Evolutionary conservation across 2,797 vertebrate species (phyloP), one percentile per base, ranked within the genome.

Genomic region (Chloroceryle inda): DNA sequence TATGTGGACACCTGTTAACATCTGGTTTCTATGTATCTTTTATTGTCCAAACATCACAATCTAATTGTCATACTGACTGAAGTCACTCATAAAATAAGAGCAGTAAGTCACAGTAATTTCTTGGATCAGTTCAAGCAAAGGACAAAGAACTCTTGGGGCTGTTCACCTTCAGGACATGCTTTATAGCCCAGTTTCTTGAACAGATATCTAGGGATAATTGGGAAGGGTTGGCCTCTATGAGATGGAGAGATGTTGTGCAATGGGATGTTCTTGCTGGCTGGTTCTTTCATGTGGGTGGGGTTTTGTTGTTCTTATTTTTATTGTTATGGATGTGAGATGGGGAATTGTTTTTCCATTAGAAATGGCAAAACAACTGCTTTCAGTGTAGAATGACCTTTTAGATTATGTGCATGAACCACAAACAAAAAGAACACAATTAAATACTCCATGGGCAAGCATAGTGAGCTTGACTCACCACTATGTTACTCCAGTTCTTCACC

Each of bases 341-440:
- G 75, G 87, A 96, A 97, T 94, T 97, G 96, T 96, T 97, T 96
- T 95, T 95, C 96, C 94, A 91, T 94, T 93, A 95, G 74, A 84
- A 91, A 78, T 94, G 76, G 89, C 89, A 95, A 94, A 96, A 96
- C 95, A 96, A 97, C 91, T 85, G 88, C 91, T 97, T 97, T 95
- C 84, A 95, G 95, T 91, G 91, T 95, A 89, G 58, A 95, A 93
- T 91, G 95, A 94, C 95, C 92, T 97, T 96, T 96, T 85, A 72
- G 94, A 89, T 94, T 94, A 94, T 95, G 89, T 74, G 62, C 79
- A 85, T 85, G 96, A 96, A 94, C 92, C 92, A 95, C 96, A 97
- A 92, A 96, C 68, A 96, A 88, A 92, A 92, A 92, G 92, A 92
- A 89, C 68, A 97, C 87, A 97, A 97, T 95, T 24, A 94, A 95